Percentiles rank a stretch among this genome's conserved stretches.
These are phyloP conservation scores for Hirtodrosophila confusa DNA, from an alignment of 2,888 invertebrate genomes.

Conservation along the genomic window DNA sequence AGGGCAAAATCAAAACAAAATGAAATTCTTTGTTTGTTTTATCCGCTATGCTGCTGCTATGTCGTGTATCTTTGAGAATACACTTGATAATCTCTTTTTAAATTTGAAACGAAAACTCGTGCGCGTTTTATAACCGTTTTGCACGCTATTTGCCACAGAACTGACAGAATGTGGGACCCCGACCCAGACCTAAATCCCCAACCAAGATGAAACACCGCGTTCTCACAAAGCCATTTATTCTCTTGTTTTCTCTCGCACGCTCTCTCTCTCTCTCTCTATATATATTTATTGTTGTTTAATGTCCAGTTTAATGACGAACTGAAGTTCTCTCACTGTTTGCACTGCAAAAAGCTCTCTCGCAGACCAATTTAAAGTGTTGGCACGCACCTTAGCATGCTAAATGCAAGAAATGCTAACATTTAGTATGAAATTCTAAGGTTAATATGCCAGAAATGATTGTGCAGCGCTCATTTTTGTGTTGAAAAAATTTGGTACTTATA, in stretches of 20 bases:
- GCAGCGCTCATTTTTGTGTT: not conserved
- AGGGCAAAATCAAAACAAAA: slow-evolving; percentile 6
- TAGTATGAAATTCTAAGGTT: slow-evolving; percentile 2
- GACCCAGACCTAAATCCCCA: slow-evolving; percentile 24
- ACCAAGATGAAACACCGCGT: slow-evolving; percentile 18
- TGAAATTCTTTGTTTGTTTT: slow-evolving; percentile 55
- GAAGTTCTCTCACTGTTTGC: not conserved
- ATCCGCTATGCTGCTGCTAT: slow-evolving; percentile 19
- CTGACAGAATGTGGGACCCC: slow-evolving; percentile 32
- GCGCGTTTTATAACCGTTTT: slow-evolving; percentile 51
- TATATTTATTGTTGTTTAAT: not conserved
- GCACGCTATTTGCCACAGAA: slow-evolving; percentile 61
- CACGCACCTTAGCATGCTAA: slow-evolving; percentile 23
- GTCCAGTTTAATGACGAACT: slow-evolving; percentile 19
- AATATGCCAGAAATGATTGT: not conserved
- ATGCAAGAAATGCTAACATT: slow-evolving; percentile 11
- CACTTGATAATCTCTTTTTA: slow-evolving; percentile 37
- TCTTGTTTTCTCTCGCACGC: not conserved
- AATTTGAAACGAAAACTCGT: slow-evolving; percentile 45
- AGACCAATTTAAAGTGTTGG: not conserved
- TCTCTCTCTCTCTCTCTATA: not conserved
- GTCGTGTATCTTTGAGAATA: slow-evolving; percentile 16
- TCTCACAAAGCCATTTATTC: not conserved
- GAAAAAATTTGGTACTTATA: no score
- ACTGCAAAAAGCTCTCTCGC: slow-evolving; percentile 13